These are phyloP conservation scores for Pantherophis alleghaniensis DNA, from an alignment of 2,797 vertebrate genomes.

Conservation along the genomic window DNA sequence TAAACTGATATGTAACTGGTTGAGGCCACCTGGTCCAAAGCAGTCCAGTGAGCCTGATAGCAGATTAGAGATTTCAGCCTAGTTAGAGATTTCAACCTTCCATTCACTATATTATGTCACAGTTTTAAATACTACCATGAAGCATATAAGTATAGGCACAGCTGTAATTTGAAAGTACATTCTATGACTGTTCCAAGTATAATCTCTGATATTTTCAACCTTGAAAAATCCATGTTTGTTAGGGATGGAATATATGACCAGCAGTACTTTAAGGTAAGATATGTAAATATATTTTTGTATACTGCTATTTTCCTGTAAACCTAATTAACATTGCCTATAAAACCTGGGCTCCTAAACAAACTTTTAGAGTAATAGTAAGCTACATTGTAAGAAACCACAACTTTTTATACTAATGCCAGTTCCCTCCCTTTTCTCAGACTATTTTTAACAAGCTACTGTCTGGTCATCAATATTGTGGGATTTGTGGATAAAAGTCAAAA, in stretches of 20 bases:
- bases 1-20: background rate
- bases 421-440: constrained; percentile 11
- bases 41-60: background rate
- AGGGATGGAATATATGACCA: background rate
- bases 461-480: background rate
- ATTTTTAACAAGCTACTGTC: constrained; percentile 15
- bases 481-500: background rate
- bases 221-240: background rate
- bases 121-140: background rate
- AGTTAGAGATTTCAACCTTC: background rate
- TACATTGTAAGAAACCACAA: background rate
- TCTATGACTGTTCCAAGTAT: background rate
- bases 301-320: background rate
- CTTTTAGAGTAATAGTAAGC: background rate
- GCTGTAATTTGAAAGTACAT: background rate
- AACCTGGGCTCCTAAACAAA: background rate
- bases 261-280: background rate
- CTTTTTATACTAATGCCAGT: background rate
- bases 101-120: too few species aligned
- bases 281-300: background rate
- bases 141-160: background rate
- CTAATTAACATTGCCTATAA: background rate
- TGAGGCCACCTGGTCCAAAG: too few species aligned
- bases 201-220: background rate
- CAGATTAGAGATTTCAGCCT: background rate